phyloP scores from a whole-genome alignment of 2,888 invertebrate species.

The Trilocha varians region DNA sequence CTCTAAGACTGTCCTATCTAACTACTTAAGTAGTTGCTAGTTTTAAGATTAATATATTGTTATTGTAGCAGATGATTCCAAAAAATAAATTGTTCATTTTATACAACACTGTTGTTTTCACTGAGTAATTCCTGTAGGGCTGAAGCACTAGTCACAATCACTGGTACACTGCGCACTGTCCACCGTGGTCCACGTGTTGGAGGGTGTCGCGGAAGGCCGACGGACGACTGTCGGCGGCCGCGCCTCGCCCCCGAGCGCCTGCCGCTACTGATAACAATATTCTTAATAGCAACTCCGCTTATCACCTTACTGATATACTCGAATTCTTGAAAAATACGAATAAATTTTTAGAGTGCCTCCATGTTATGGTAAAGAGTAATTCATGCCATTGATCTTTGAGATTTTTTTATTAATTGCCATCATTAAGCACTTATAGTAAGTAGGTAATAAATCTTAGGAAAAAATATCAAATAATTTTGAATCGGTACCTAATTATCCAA shows the following conservation, averaged over 20 bases:
- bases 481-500: too few species aligned
- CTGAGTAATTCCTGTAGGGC: too few species aligned
- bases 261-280: conserved; percentile 22
- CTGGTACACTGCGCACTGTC: conserved; percentile 3
- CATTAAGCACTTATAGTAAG: too few species aligned
- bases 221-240: conserved; percentile 25
- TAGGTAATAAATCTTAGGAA: too few species aligned
- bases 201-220: conserved; percentile 21
- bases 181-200: not conserved
- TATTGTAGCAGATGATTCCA: conserved; percentile 40
- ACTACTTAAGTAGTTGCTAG: conserved; percentile 61
- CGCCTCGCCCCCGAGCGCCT: conserved; percentile 9
- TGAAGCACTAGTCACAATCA: conserved; percentile 15
- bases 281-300: conserved; percentile 14
- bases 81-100: conserved; percentile 47
- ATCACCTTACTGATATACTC: conserved; percentile 18
- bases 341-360: not conserved
- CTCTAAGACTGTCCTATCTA: conserved; percentile 64
- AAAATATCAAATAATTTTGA: too few species aligned
- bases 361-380: not conserved
- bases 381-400: not conserved
- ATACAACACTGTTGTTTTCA: conserved; percentile 36
- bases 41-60: conserved; percentile 42
- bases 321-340: not conserved
- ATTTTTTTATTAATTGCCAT: too few species aligned